Conservation (phyloP, 1,140 invertebrate species). For the Anoplolepis gracilipes region DNA sequence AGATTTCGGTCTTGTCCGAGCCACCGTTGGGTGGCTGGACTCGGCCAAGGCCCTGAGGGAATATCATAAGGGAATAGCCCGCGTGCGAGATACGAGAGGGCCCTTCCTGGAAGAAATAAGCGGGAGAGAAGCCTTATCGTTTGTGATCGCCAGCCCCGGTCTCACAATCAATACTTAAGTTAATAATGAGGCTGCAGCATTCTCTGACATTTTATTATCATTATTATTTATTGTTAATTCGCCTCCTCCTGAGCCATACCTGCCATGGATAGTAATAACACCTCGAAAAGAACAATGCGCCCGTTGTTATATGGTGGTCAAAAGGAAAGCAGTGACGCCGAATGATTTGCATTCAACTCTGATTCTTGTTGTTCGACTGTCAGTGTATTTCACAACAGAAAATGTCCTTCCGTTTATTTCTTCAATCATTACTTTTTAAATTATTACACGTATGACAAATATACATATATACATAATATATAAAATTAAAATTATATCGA, state of each 20-base stretch:
- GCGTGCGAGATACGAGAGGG: conserved; percentile 54
- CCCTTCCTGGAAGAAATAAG: conserved; percentile 74
- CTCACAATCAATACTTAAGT: conserved; percentile 78
- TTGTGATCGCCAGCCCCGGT: conserved; percentile 67
- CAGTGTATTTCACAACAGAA: conserved; percentile 27
- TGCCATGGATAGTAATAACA: conserved; percentile 71
- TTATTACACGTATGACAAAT: background rate
- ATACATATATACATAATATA: background rate
- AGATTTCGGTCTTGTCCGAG: conserved; percentile 69
- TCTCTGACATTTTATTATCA: conserved; percentile 77
- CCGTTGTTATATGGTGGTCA: conserved; percentile 49
- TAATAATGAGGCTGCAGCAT: conserved; percentile 77
- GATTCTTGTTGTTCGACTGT: conserved; percentile 29
- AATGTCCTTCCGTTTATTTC: background rate
- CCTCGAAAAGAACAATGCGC: conserved; percentile 72
- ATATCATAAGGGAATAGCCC: conserved; percentile 58
- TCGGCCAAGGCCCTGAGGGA: conserved; percentile 17
- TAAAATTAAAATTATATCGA: background rate
- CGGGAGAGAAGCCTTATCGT: conserved; percentile 72
- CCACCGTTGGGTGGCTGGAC: conserved; percentile 68
- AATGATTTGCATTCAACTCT: conserved; percentile 57
- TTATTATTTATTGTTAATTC: conserved; percentile 80
- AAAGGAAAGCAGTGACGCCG: conserved; percentile 22
- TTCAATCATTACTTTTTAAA: conserved; percentile 35
- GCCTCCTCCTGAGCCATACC: conserved; percentile 56